A percentile compares a stretch with the other conserved stretches of the same genome.
Conservation (phyloP, 2,797 vertebrate species). For the Sus cebifrons region DNA sequence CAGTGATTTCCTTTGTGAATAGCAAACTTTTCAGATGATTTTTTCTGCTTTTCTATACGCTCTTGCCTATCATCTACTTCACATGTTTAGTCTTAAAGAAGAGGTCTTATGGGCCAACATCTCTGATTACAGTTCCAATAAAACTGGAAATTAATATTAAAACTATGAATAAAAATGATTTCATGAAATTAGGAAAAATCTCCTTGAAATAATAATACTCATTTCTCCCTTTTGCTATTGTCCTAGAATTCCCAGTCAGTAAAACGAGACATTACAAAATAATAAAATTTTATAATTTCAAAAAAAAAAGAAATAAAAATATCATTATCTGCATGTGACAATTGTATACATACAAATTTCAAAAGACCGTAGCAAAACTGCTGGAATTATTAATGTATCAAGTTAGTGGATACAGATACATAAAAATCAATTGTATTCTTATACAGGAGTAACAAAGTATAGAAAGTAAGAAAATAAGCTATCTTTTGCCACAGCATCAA, state of each 20-base stretch:
- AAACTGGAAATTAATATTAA: not conserved
- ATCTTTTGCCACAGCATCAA: not conserved
- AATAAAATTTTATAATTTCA: not conserved
- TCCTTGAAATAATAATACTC: not conserved
- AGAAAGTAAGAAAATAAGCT: not conserved
- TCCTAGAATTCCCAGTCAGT: not conserved
- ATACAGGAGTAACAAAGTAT: not conserved
- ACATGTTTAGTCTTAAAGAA: not conserved
- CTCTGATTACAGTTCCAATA: not conserved
- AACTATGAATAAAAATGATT: not conserved
- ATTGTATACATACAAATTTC: not conserved
- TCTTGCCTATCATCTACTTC: not conserved
- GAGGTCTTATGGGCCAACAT: not conserved
- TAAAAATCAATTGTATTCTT: not conserved
- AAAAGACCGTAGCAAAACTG: not conserved
- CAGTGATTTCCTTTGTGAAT: not conserved
- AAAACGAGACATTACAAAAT: not conserved
- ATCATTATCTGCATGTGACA: not conserved
- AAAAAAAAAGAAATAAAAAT: not conserved
- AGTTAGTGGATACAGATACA: not conserved
- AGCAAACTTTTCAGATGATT: not conserved
- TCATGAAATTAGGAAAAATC: conserved; percentile 15
- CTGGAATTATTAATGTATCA: not conserved
- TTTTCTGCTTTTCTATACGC: not conserved
- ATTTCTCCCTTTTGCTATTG: not conserved